phyloP scores from a whole-genome alignment of 2,888 invertebrate genomes.

The Dryocosmus kuriphilus region DNA sequence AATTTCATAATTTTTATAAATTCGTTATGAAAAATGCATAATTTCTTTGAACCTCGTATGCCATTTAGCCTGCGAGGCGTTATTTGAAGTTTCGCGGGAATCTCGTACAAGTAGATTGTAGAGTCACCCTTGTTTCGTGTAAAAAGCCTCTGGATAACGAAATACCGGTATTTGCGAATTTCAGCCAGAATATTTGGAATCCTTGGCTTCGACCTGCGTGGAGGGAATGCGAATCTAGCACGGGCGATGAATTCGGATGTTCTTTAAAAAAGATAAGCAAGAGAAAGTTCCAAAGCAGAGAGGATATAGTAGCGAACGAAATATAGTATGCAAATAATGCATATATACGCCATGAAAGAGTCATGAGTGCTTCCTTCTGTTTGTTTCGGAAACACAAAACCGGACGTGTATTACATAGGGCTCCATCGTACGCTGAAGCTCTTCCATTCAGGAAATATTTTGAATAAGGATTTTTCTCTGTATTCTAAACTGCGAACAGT shows the following conservation, averaged over 20 bases:
- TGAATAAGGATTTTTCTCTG: background rate
- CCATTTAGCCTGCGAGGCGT: background rate
- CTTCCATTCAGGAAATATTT: background rate
- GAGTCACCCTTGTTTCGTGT: conserved; percentile 1
- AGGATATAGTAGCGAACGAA: background rate
- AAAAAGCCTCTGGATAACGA: conserved; percentile 33
- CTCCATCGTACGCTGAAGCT: background rate
- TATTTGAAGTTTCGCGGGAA: background rate
- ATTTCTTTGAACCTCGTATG: background rate
- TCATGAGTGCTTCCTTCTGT: conserved; percentile 12
- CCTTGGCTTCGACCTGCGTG: background rate
- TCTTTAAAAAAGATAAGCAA: background rate
- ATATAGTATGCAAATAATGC: conserved; percentile 13
- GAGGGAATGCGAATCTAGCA: background rate
- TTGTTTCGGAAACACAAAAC: conserved; percentile 3
- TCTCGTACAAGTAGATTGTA: conserved; percentile 10
- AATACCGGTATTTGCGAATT: conserved; percentile 8
- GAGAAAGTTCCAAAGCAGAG: background rate
- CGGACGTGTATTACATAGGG: background rate
- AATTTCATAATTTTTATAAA: background rate
- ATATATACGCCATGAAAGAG: conserved; percentile 7
- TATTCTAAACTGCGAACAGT: no score
- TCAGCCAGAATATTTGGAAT: conserved; percentile 26
- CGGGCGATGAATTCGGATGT: background rate
- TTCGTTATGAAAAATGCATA: background rate